Evolutionary conservation across 2,888 invertebrate genomes (phyloP).

Genomic region (Scaptomyza cyrtandrae): DNA sequence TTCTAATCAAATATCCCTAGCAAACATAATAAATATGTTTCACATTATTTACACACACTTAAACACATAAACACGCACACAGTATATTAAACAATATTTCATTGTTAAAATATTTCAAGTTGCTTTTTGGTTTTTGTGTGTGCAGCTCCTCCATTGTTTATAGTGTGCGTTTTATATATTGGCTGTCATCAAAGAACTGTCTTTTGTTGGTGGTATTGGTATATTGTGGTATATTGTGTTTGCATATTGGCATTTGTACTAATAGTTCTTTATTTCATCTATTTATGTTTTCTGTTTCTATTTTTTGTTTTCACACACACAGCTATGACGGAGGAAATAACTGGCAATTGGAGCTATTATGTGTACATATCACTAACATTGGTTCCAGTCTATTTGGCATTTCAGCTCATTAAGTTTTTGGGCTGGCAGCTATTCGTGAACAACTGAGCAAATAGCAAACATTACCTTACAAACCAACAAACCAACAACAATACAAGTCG

Average conservation of each 20-base stretch:
- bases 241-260: constrained; percentile 53
- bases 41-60: constrained; percentile 39
- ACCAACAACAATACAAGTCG: not conserved
- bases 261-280: constrained; percentile 20
- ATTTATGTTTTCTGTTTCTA: constrained; percentile 25
- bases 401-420: constrained; percentile 84
- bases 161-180: constrained; percentile 23
- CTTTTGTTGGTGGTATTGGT: not conserved
- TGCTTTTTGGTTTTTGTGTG: constrained; percentile 34
- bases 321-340: constrained; percentile 85
- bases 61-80: constrained; percentile 9
- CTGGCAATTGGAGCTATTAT: constrained; percentile 83
- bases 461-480: constrained; percentile 20
- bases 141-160: not conserved
- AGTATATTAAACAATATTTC: constrained; percentile 22
- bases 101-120: constrained; percentile 27
- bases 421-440: constrained; percentile 85
- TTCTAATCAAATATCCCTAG: constrained; percentile 66
- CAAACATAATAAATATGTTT: constrained; percentile 50
- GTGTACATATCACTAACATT: constrained; percentile 83
- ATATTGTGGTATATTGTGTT: constrained; percentile 15
- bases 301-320: constrained; percentile 35
- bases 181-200: constrained; percentile 27
- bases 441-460: constrained; percentile 80
- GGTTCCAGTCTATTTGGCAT: constrained; percentile 84